Percentiles rank a stretch among this genome's conserved stretches.
Evolutionary conservation across 2,888 invertebrate species (phyloP).

Genomic region (Ophion ventricosus): DNA sequence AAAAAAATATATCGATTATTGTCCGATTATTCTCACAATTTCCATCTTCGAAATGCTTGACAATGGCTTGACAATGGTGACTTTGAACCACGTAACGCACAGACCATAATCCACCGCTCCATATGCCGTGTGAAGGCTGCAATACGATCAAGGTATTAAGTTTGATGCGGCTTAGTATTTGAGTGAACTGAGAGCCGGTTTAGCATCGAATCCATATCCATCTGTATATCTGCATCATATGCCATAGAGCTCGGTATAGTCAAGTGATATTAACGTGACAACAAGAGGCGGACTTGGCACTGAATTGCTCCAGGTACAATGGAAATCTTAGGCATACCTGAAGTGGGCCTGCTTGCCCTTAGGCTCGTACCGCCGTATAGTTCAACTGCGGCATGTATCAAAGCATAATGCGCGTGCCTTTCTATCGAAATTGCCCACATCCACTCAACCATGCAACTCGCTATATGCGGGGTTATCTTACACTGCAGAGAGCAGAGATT

Average conservation of each 20-base stretch:
- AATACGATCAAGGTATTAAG: conserved; percentile 53
- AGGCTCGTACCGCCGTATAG: conserved; percentile 5
- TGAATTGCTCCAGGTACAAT: conserved; percentile 37
- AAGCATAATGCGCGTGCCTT: conserved; percentile 60
- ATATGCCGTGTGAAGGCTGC: background rate
- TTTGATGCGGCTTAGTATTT: conserved; percentile 61
- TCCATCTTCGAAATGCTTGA: background rate
- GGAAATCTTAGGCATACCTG: conserved; percentile 59
- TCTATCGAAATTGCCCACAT: conserved; percentile 45
- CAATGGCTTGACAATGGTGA: conserved; percentile 3
- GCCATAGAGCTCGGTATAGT: conserved; percentile 21
- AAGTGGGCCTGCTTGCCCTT: conserved; percentile 52
- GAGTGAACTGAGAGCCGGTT: conserved; percentile 51
- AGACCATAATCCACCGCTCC: background rate
- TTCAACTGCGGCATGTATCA: conserved; percentile 47
- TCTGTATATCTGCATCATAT: conserved; percentile 16
- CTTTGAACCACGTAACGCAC: conserved; percentile 12
- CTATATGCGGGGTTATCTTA: background rate
- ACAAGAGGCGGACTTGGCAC: background rate
- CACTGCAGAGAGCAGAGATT: background rate
- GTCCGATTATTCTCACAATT: background rate
- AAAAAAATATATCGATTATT: no score
- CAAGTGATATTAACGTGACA: conserved; percentile 38
- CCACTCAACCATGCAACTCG: conserved; percentile 23
- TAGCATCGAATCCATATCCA: conserved; percentile 22